Conservation (phyloP, 2,888 invertebrate genomes). For the Autographa pulchrina region DNA sequence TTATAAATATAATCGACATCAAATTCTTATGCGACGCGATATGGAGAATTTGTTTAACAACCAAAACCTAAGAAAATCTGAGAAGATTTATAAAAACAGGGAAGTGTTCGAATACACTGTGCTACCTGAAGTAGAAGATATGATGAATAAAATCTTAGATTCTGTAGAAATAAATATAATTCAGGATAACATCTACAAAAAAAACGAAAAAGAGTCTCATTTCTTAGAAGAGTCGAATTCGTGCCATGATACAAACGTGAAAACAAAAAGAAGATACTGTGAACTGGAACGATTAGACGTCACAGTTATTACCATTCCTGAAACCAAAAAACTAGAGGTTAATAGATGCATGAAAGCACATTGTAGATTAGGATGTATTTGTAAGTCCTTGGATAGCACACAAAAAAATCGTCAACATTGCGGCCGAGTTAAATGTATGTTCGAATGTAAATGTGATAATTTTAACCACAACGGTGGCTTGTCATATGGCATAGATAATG, state of each 20-base stretch:
- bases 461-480: constrained; percentile 71
- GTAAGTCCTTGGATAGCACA: constrained; percentile 88
- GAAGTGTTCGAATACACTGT: constrained; percentile 30
- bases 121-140: constrained; percentile 72
- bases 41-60: constrained; percentile 29
- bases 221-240: constrained; percentile 55
- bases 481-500: constrained; percentile 65
- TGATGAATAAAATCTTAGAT: constrained; percentile 88
- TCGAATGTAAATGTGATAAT: constrained; percentile 84
- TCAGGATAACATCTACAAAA: constrained; percentile 85
- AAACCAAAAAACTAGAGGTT: constrained; percentile 47
- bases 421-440: constrained; percentile 90
- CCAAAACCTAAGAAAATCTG: constrained; percentile 13
- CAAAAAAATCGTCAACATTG: constrained; percentile 89
- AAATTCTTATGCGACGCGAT: constrained; percentile 86
- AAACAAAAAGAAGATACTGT: constrained; percentile 74
- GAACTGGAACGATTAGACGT: constrained; percentile 91
- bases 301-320: constrained; percentile 89
- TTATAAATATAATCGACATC: constrained; percentile 89
- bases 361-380: constrained; percentile 92
- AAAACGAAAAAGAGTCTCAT: constrained; percentile 70
- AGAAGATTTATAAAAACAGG: background rate
- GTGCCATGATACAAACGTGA: constrained; percentile 44
- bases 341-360: constrained; percentile 84
- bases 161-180: constrained; percentile 90